Evolutionary conservation across 2,888 invertebrate genomes (phyloP).

Genomic region (Bedellia somnulentella): DNA sequence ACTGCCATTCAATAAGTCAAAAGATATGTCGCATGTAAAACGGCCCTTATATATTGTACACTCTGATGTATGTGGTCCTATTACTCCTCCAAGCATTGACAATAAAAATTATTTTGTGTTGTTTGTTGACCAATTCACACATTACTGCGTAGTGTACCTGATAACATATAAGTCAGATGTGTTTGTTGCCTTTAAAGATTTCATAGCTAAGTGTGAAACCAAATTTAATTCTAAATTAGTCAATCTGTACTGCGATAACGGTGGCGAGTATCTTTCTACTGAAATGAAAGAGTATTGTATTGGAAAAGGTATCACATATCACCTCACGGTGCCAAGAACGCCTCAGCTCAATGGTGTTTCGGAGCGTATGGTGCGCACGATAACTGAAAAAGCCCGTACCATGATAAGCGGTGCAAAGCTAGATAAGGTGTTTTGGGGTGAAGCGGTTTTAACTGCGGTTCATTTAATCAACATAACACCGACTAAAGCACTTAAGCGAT

Average conservation of each 20-base stretch:
- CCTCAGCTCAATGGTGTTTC: conserved; percentile 26
- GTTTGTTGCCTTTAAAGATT: neutral
- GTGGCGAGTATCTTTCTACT: conserved; percentile 18
- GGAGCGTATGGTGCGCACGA: conserved; percentile 22
- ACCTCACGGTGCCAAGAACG: conserved; percentile 25
- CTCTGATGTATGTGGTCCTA: conserved; percentile 17
- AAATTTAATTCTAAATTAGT: neutral
- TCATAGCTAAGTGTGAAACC: neutral
- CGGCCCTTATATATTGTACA: neutral
- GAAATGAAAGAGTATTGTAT: conserved; percentile 19
- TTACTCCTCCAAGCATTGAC: conserved; percentile 18
- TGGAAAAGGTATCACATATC: conserved; percentile 19
- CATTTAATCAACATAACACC: conserved; percentile 24
- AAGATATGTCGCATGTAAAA: neutral
- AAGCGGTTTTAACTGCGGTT: conserved; percentile 22
- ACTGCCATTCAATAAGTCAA: conserved; percentile 16
- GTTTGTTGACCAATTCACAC: neutral
- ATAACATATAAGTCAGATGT: neutral
- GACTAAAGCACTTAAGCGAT: conserved; percentile 17
- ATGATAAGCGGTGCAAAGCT: conserved; percentile 10
- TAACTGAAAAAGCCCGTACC: conserved; percentile 23
- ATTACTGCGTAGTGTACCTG: neutral
- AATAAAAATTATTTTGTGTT: conserved; percentile 15
- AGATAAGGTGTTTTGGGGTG: conserved; percentile 21
- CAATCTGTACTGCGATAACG: conserved; percentile 14